Evolutionary conservation across 2,888 invertebrate genomes (phyloP), one percentile per base, ranked within the genome.

Genomic region (Automeris io): DNA sequence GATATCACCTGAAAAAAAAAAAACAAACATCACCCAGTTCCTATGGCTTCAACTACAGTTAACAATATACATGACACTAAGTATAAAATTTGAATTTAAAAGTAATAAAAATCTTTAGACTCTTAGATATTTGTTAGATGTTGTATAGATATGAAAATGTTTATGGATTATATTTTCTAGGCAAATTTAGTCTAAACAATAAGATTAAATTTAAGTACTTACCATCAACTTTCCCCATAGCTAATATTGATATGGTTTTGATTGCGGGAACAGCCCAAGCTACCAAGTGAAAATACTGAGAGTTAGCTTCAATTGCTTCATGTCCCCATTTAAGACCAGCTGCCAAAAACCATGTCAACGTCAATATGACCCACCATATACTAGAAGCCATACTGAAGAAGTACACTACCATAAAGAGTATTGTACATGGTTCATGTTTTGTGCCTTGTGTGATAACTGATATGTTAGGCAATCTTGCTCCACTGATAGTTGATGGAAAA

Each of bases 231-330:
- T 95, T 95, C 52, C 96, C 96, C 92, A 97, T 93, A 3, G 97
- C 97, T 47, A 98, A 88, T 58, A 98, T 95, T 41, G 95, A 95
- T 70, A 98, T 97, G 35, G 98, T 98, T 79, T 97, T 96, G 41
- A 97, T 90, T 39, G 98, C 98, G 35, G 98, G 98, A 35, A 98
- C 93, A 38, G 97, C 97, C 98, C 98, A 98, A n/a, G 98, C 98
- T 40, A 95, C 95, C 58, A 98, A 89, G 89, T 98, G 98, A 77
- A 98, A 98, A 77, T 97, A 96, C 79, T 97, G 96, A 7, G 97
- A 97, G 81, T 98, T 96, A 37, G 96, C 95, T 86, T 97, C 97
- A 65, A 98, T 98, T 23, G 98, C 98, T 88, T 98, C 98, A 77
- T 97, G 97, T 31, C 97, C 97, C 98, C 98, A 98, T 83, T 98